Conservation (phyloP, 1,140 invertebrate species). For the Whitmania pigra region DNA sequence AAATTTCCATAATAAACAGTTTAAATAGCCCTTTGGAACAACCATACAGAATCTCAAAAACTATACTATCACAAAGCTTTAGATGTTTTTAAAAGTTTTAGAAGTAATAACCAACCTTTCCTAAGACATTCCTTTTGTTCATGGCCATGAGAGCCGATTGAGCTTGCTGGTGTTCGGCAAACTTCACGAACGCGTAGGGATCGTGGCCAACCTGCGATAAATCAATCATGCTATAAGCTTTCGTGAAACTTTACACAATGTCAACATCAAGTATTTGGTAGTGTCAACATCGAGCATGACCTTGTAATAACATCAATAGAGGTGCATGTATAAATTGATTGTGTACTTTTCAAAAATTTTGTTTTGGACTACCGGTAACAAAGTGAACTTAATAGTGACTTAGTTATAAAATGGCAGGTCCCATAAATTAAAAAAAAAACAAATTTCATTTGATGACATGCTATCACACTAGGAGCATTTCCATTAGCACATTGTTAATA, state of each 20-base stretch:
- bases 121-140: slow-evolving; percentile 20
- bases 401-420: too few species aligned
- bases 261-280: neutral
- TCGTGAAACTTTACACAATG: too few species aligned
- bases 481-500: too few species aligned
- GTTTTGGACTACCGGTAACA: neutral
- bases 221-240: too few species aligned
- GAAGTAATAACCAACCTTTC: neutral
- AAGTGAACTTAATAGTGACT: neutral
- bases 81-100: too few species aligned
- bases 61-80: neutral
- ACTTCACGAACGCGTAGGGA: slow-evolving; percentile 18
- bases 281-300: neutral
- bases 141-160: slow-evolving; percentile 14
- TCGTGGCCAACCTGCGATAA: neutral
- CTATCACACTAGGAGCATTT: too few species aligned
- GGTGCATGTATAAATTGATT: neutral
- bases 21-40: neutral
- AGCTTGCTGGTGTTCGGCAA: slow-evolving; percentile 3
- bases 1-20: neutral
- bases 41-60: neutral
- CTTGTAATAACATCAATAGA: neutral
- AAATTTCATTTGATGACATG: too few species aligned
- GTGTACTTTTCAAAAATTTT: neutral
- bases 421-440: too few species aligned